A percentile compares a stretch with the other conserved stretches of the same genome.
Conservation (phyloP, 2,113 vertebrate genomes). For the Proteles cristata region DNA sequence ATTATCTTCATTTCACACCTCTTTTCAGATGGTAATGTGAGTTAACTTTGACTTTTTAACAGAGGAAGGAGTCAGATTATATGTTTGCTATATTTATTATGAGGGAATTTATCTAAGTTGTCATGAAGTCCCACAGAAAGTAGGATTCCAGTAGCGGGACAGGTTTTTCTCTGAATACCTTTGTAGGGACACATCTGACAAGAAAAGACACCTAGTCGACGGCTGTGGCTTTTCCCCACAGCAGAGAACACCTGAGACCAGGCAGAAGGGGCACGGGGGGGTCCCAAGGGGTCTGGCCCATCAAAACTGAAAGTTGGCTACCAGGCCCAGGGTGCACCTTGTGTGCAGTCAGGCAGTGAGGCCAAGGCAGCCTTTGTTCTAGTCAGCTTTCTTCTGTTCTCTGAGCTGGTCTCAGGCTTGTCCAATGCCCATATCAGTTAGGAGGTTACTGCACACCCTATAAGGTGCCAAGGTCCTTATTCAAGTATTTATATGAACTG, state of each 20-base stretch:
- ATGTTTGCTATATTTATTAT: neutral
- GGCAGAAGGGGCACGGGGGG: too few species aligned
- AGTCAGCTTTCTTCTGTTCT: neutral
- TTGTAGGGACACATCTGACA: neutral
- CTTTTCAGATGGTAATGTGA: neutral
- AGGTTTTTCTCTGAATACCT: neutral
- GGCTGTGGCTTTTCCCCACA: neutral
- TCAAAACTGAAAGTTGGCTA: neutral
- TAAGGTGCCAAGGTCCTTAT: neutral
- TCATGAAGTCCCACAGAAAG: neutral
- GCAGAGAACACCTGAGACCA: neutral
- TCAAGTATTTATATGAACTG: slow-evolving; percentile 14
- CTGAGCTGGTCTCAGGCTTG: neutral
- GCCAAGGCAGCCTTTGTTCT: neutral
- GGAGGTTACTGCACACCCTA: neutral
- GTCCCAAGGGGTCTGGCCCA: neutral
- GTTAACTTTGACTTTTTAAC: neutral
- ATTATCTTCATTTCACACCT: neutral
- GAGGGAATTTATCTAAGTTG: neutral
- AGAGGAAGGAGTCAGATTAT: neutral
- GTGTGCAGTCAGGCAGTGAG: neutral
- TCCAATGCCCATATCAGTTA: neutral
- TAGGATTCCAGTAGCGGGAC: neutral
- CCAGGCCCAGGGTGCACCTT: neutral
- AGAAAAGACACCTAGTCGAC: neutral